Percentiles rank a stretch among this genome's conserved stretches.
Conservation (phyloP, 2,113 vertebrate genomes). For the Crotalus helleri region DNA sequence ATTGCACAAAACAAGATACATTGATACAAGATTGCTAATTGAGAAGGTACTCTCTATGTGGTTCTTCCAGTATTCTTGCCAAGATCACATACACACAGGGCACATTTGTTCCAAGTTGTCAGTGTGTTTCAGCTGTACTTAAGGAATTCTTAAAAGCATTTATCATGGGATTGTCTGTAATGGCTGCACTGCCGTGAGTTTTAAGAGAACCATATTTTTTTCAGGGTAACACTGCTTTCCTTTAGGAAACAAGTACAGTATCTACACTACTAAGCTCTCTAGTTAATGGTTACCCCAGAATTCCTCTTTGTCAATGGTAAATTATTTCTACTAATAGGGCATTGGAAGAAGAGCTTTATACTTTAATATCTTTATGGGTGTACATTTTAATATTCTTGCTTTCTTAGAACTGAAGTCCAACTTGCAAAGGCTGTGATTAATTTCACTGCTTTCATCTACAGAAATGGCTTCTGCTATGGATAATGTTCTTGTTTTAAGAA, state of each 20-base stretch:
- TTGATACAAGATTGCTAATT: slow-evolving; percentile 32
- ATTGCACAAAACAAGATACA: slow-evolving; percentile 49
- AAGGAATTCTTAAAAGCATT: slow-evolving; percentile 46
- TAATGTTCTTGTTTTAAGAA: slow-evolving; percentile 62
- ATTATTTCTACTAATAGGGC: slow-evolving; percentile 78
- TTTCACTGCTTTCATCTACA: slow-evolving; percentile 67
- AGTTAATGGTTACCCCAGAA: slow-evolving; percentile 71
- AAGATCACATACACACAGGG: slow-evolving; percentile 52
- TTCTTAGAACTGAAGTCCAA: slow-evolving; percentile 66
- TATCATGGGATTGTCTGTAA: slow-evolving; percentile 65
- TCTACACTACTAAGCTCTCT: slow-evolving; percentile 75
- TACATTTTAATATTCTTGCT: slow-evolving; percentile 75
- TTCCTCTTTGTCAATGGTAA: slow-evolving; percentile 73
- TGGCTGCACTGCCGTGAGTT: slow-evolving; percentile 68
- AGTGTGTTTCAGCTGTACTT: slow-evolving; percentile 52
- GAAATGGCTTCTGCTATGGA: slow-evolving; percentile 56
- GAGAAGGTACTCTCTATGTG: slow-evolving; percentile 46
- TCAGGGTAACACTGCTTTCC: slow-evolving; percentile 77
- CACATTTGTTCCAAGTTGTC: slow-evolving; percentile 57
- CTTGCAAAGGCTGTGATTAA: slow-evolving; percentile 64
- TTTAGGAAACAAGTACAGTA: slow-evolving; percentile 67
- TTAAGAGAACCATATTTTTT: slow-evolving; percentile 80
- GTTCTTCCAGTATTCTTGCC: slow-evolving; percentile 58
- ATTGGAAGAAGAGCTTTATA: slow-evolving; percentile 65
- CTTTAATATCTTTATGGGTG: slow-evolving; percentile 71